Conservation (phyloP, 2,797 vertebrate species). For the Sphaeramia orbicularis region DNA sequence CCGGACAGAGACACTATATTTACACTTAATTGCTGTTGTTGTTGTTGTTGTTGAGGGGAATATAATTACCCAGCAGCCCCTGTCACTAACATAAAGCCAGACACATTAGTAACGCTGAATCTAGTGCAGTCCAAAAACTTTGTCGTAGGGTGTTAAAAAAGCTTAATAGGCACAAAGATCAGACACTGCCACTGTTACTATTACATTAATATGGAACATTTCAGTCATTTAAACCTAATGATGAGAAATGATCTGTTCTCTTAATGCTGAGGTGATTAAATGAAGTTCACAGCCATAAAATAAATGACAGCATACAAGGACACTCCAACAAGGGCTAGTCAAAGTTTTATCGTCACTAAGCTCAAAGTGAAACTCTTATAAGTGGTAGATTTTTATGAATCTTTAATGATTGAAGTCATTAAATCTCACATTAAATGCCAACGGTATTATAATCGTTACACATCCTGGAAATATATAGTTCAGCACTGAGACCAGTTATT, state of each 20-base stretch:
- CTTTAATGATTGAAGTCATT: conserved; percentile 13
- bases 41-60: conserved; percentile 4
- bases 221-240: too few relatives aligned
- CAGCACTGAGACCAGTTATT: too few relatives aligned
- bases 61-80: conserved; percentile 43
- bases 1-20: conserved; percentile 46
- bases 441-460: background rate
- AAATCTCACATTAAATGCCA: conserved; percentile 9
- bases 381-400: conserved; percentile 16
- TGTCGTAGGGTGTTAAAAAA: too few relatives aligned
- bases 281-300: background rate
- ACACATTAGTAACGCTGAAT: conserved; percentile 17
- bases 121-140: background rate
- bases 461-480: too few relatives aligned
- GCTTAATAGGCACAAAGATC: too few relatives aligned
- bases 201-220: too few relatives aligned
- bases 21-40: conserved; percentile 64
- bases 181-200: too few relatives aligned
- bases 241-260: too few relatives aligned
- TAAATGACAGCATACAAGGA: background rate
- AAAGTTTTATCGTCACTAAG: conserved; percentile 7
- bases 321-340: background rate
- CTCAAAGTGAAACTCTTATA: conserved; percentile 2
- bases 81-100: conserved; percentile 32
- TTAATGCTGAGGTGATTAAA: too few relatives aligned